Evolutionary conservation across 2,797 vertebrate species (phyloP).

Genomic region (Pogonophryne albipinna): DNA sequence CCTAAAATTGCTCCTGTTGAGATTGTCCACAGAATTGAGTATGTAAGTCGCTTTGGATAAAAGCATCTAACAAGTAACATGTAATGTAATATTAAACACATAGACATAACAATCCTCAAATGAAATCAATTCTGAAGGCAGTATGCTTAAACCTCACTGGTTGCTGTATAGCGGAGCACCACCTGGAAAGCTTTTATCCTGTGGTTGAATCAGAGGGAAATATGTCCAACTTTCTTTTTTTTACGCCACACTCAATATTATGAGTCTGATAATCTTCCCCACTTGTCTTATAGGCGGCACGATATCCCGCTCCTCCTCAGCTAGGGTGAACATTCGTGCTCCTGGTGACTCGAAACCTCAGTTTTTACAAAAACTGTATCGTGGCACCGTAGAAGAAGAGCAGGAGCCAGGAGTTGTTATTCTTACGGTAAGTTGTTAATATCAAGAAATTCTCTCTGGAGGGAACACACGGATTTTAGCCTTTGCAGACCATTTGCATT

Average conservation of each 20-base stretch:
- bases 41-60: too few relatives aligned
- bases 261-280: slow-evolving; percentile 13
- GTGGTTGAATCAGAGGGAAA: not conserved
- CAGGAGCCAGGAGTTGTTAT: slow-evolving; percentile 60
- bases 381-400: slow-evolving; percentile 78
- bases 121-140: too few relatives aligned
- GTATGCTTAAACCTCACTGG: too few relatives aligned
- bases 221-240: not conserved
- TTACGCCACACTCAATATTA: not conserved
- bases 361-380: slow-evolving; percentile 76
- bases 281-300: slow-evolving; percentile 72
- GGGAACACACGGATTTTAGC: too few relatives aligned
- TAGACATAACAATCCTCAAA: too few relatives aligned
- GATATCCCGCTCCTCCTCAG: slow-evolving; percentile 73
- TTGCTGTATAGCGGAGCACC: too few relatives aligned
- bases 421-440: slow-evolving; percentile 66
- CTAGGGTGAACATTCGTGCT: slow-evolving; percentile 76
- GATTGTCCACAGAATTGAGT: too few relatives aligned
- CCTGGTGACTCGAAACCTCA: slow-evolving; percentile 78
- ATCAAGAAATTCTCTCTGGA: too few relatives aligned
- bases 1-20: too few relatives aligned
- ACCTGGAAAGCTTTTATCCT: not conserved
- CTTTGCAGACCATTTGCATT: too few relatives aligned
- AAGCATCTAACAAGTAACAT: too few relatives aligned
- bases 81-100: too few relatives aligned